Evolutionary conservation across 2,113 vertebrate species (phyloP).

Genomic region (Proterorhinus semilunaris): DNA sequence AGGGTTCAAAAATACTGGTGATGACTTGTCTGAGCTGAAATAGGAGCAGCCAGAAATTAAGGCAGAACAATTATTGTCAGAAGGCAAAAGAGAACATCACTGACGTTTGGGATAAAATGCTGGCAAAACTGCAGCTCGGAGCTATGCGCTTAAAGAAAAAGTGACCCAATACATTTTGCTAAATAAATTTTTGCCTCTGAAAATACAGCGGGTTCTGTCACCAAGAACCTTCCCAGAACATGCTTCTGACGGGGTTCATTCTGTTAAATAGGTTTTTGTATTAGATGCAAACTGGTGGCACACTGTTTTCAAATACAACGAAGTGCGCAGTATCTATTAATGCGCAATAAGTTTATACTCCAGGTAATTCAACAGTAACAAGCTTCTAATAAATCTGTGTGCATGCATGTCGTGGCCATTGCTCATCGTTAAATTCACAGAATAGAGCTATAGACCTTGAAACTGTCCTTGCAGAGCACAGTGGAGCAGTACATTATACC

Average conservation of each 20-base stretch:
- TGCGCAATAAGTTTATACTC: not conserved
- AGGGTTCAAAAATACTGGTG: not conserved
- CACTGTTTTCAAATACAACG: too few species aligned
- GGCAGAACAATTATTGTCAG: not conserved
- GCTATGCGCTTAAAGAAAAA: too few species aligned
- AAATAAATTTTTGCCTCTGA: too few species aligned
- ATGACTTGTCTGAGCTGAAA: not conserved
- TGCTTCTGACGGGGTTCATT: too few species aligned
- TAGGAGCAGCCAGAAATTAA: not conserved
- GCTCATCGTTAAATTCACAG: constrained; percentile 2
- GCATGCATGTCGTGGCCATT: not conserved
- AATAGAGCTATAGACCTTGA: constrained; percentile 44
- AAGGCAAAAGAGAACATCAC: too few species aligned
- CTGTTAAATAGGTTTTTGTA: too few species aligned
- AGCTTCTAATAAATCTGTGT: not conserved
- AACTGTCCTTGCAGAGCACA: constrained; percentile 49
- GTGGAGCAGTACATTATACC: constrained; percentile 31
- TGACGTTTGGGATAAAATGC: too few species aligned
- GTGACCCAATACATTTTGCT: too few species aligned
- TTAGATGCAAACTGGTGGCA: too few species aligned
- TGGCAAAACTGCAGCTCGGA: too few species aligned
- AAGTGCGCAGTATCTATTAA: not conserved
- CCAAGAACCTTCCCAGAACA: too few species aligned
- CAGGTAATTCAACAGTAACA: not conserved
- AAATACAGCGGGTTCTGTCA: too few species aligned